A percentile compares a stretch with the other conserved stretches of the same genome.
These are phyloP conservation scores for Cassiopea andromeda DNA, from an alignment of 30 jellyfish, hydroid and myxozoan genomes.

Conservation along the genomic window DNA sequence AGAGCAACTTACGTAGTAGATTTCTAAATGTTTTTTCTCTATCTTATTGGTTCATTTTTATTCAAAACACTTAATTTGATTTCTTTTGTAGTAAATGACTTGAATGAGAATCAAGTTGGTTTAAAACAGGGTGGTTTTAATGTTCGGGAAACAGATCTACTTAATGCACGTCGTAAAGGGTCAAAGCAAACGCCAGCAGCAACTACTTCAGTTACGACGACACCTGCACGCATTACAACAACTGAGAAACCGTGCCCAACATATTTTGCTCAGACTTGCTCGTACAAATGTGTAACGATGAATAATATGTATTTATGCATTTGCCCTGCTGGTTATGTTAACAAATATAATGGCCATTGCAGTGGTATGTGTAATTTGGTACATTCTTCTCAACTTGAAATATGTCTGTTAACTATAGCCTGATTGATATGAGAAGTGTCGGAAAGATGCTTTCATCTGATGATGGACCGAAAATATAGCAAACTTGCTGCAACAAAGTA, in stretches of 20 bases:
- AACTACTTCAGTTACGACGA: conserved; percentile 21
- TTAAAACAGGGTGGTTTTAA: conserved; percentile 26
- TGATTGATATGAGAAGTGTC: too few species aligned
- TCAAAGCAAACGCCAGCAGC: background rate
- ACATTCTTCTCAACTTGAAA: too few species aligned
- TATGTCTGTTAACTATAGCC: too few species aligned
- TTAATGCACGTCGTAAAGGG: background rate
- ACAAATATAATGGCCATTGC: conserved; percentile 64
- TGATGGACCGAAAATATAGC: too few species aligned
- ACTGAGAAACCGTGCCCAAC: conserved; percentile 60
- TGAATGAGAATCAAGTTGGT: conserved; percentile 48
- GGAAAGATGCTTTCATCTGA: too few species aligned
- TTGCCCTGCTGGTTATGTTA: conserved; percentile 84
- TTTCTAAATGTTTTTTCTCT: background rate
- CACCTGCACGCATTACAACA: conserved; percentile 15
- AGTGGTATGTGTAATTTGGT: conserved; percentile 47
- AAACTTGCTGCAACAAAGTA: too few species aligned
- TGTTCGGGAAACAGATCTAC: conserved; percentile 41
- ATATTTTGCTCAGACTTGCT: conserved; percentile 60
- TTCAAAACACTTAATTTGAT: background rate
- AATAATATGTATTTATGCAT: conserved; percentile 56
- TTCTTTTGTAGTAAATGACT: conserved; percentile 6
- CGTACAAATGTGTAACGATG: conserved; percentile 56
- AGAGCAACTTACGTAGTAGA: background rate
- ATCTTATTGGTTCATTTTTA: background rate